These are phyloP conservation scores for Poliocrania exsul DNA, from an alignment of 2,797 vertebrate species.

Conservation along the genomic window DNA sequence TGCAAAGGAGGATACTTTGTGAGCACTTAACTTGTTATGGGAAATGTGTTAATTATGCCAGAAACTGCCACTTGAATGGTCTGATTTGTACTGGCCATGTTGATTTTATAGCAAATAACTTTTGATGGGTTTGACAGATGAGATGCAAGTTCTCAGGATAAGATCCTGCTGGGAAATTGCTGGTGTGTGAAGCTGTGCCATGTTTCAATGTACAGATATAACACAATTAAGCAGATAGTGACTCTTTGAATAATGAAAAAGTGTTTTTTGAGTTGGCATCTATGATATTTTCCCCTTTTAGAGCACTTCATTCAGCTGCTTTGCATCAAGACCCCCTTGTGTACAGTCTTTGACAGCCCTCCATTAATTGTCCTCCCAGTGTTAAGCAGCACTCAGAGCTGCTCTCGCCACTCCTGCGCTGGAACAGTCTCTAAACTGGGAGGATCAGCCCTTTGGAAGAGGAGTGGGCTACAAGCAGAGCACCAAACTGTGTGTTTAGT, in stretches of 20 bases:
- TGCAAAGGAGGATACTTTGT: not conserved
- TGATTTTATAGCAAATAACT: not conserved
- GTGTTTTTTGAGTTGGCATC: not conserved
- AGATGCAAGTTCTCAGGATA: not conserved
- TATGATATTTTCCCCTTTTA: not conserved
- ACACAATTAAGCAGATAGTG: not conserved
- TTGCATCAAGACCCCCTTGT: not conserved
- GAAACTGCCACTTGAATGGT: not conserved
- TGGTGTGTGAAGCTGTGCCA: not conserved
- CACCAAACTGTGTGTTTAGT: not conserved
- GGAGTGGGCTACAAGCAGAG: not conserved
- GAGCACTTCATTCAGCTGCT: not conserved
- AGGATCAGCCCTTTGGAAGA: not conserved
- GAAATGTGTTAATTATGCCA: not conserved
- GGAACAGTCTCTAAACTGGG: not conserved
- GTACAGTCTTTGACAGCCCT: not conserved
- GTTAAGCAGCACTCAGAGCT: not conserved
- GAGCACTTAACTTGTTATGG: not conserved
- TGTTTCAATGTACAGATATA: not conserved
- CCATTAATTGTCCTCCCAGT: not conserved
- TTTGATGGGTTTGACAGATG: not conserved
- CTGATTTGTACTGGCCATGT: not conserved
- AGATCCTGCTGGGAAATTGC: not conserved
- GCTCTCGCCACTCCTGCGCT: not conserved
- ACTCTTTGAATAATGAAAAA: not conserved